Conservation (phyloP, 2,113 vertebrate genomes). For the Ammodytes marinus region DNA sequence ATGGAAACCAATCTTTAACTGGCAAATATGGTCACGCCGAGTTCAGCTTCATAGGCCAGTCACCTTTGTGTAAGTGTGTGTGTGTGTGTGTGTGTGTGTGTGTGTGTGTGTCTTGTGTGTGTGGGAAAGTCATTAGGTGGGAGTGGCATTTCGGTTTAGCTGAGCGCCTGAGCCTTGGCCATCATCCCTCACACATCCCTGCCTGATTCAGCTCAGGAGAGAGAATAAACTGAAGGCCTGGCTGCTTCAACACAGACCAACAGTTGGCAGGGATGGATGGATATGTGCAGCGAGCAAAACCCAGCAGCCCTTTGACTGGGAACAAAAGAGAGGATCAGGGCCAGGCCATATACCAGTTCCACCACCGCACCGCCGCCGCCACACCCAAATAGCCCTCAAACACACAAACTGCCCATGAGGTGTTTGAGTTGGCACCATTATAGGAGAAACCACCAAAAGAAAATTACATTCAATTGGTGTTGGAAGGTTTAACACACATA, state of each 20-base stretch:
- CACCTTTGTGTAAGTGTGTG: constrained; percentile 34
- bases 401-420: constrained; percentile 27
- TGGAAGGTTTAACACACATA: too few relatives aligned
- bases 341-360: constrained; percentile 31
- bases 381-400: constrained; percentile 46
- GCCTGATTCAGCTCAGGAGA: constrained; percentile 31
- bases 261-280: constrained; percentile 52
- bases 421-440: background rate
- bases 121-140: constrained; percentile 62
- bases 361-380: constrained; percentile 26
- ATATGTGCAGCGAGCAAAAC: constrained; percentile 34
- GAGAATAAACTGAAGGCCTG: constrained; percentile 53
- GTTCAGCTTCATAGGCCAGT: constrained; percentile 31
- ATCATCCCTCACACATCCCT: constrained; percentile 39
- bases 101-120: constrained; percentile 25
- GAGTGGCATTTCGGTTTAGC: constrained; percentile 50
- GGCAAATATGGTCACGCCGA: constrained; percentile 51
- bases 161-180: constrained; percentile 30
- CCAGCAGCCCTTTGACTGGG: constrained; percentile 47
- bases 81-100: constrained; percentile 60
- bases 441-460: background rate
- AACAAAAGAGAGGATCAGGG: constrained; percentile 69
- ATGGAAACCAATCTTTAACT: constrained; percentile 68
- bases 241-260: constrained; percentile 59
- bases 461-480: background rate